Evolutionary conservation across 2,113 vertebrate species (phyloP).

Genomic region (Ochotona princeps): DNA sequence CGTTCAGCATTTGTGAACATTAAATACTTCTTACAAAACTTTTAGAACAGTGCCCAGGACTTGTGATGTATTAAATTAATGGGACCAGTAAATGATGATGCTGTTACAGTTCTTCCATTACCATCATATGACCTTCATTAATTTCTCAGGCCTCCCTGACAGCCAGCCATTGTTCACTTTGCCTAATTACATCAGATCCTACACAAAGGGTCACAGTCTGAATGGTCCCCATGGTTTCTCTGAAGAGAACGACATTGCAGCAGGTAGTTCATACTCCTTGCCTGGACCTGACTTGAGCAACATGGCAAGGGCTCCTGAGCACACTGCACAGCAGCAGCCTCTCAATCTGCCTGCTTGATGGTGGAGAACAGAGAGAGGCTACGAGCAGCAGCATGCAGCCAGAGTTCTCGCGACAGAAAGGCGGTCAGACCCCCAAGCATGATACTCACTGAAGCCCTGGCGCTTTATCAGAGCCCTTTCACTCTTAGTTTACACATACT

Average conservation of each 20-base stretch:
- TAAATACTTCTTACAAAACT: background rate
- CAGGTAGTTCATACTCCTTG: background rate
- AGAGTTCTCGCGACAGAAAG: background rate
- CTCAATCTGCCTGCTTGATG: background rate
- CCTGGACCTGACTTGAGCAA: background rate
- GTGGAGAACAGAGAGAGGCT: background rate
- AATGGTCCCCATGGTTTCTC: background rate
- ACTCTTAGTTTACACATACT: background rate
- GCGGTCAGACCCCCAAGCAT: background rate
- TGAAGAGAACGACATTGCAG: background rate
- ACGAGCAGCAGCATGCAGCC: no score
- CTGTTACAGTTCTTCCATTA: background rate
- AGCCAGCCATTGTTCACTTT: background rate
- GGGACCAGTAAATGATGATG: background rate
- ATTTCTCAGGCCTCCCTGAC: background rate
- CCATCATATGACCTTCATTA: background rate
- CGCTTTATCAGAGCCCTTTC: background rate
- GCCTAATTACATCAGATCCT: background rate
- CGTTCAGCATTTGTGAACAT: background rate
- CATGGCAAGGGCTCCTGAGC: background rate
- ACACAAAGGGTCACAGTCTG: background rate
- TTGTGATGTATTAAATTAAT: background rate
- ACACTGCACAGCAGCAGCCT: rapidly evolving
- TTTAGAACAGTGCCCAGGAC: background rate
- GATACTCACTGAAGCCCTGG: rapidly evolving